Evolutionary conservation across 2,888 invertebrate genomes (phyloP), one percentile per base, ranked within the genome.

Genomic region (Stenodera caucasica): DNA sequence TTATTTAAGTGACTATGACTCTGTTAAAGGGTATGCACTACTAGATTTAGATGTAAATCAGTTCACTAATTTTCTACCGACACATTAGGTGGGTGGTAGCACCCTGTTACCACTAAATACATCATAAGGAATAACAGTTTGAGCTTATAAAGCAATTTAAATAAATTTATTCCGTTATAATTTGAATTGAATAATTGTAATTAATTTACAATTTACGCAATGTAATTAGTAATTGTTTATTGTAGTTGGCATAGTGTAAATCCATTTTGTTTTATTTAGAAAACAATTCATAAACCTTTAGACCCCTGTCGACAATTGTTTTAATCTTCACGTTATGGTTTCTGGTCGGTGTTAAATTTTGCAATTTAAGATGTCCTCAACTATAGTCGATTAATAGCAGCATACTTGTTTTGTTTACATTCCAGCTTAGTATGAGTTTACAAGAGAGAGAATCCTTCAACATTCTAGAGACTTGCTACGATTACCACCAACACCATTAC

Each of bases 391-490:
- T 66, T 66, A 66, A 66, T 63, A 62, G 64, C 60, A 62, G 62
- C 53, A 58, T 60, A 60, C 64, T 63, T 66, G 66, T 64, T 64
- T 64, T 66, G 66, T 66, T 66, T 64, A 64, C 64, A 65, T 62
- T 62, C 55, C 55, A 65, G 65, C 62, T 65, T 67, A 64, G 60
- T 64, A 63, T 65, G 59, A 67, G 63, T 57, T 65, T 64, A 67
- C 62, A 65, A 62, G 59, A 57, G 59, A 55, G 63, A 26, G 26
- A 63, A 63, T 62, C 62, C 66, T 64, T 64, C 64, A 64, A 63
- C 62, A 60, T 61, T 64, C 56, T 21, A 66, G 55, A 55, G 62
- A 56, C 32, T 49, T 57, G 57, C 58, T 55, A 53, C 40, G 29
- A 52, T 33, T 55, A 40, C 21, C 50, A 26, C 40, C 55, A 55